These are phyloP conservation scores for Damaliscus lunatus DNA, from an alignment of 2,113 vertebrate species.

Conservation along the genomic window DNA sequence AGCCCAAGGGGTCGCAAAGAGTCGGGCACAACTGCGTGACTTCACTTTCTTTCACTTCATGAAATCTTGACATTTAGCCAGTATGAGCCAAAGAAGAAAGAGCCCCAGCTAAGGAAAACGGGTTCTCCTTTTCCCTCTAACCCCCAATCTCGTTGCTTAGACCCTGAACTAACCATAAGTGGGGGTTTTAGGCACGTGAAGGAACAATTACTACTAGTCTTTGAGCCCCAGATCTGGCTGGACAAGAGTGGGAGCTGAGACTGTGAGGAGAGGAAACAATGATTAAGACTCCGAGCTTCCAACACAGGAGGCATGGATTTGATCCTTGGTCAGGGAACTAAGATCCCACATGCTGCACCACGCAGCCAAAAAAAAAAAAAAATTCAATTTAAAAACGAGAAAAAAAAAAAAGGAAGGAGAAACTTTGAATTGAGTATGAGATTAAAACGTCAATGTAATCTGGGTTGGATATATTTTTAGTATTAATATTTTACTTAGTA, in stretches of 20 bases:
- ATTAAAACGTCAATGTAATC: not conserved
- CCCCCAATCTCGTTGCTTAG: not conserved
- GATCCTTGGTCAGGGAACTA: not conserved
- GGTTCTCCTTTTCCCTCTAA: not conserved
- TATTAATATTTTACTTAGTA: not conserved
- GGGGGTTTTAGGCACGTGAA: not conserved
- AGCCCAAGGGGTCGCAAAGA: not conserved
- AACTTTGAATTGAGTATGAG: not conserved
- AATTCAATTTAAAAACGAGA: not conserved
- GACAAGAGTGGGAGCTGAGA: not conserved
- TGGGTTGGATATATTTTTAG: not conserved
- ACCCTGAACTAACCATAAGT: not conserved
- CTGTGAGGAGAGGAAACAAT: not conserved
- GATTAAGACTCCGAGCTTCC: not conserved
- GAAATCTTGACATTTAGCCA: not conserved
- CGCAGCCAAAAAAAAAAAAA: not conserved
- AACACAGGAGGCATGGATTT: not conserved
- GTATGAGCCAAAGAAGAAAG: not conserved
- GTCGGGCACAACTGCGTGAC: accelerated
- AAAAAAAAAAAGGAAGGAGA: not conserved
- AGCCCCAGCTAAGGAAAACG: not conserved
- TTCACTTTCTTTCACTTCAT: not conserved
- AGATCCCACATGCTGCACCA: not conserved
- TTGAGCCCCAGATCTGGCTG: not conserved
- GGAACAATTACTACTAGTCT: not conserved